Evolutionary conservation across 1,140 invertebrate genomes (phyloP), one percentile per base, ranked within the genome.

Genomic region (Bilobella aurantiaca): DNA sequence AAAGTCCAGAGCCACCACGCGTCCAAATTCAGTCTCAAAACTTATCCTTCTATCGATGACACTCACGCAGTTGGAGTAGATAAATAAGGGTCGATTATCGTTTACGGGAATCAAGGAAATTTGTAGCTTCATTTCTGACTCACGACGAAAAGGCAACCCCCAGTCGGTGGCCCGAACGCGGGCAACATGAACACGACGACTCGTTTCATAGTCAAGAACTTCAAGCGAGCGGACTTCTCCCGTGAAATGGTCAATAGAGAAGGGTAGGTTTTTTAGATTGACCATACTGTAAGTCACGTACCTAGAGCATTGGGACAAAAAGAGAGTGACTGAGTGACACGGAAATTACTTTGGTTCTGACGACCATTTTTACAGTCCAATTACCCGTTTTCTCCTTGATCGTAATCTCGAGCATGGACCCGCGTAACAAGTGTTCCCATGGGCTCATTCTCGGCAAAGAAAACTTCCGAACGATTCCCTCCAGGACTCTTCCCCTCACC

Each of bases 241-340:
- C 5, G 88, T 89, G 76, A 97, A 96, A 72, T 91, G 91, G 74
- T 98, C 94, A 60, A 99, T 93, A 71, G 93, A 89, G 77, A 98
- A 98, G 27, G 95, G 95, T 1, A 95, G 86, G 37, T 86, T 85
- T 71, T 88, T 86, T 16, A 92, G 79, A 78, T 96, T 95, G 27
- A 89, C 90, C 72, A 96, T 88, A 67, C 89, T 91, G 79, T 94
- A 98, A 0, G 90, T 93, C 70, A 98, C 87, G 77, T 93, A 92
- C 29, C 71, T 72, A 56, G 2, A 27, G n/a, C n/a, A n/a, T n/a
- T n/a, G n/a, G 46, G 32, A 30, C 14, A 59, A 27, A 59, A 23
- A 63, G 18, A 25, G 27, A 8, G 2, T 8, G 23, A 32, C 47
- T 63, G 21, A 28, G 34, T 27, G 47, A 58, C 28, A 8, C 8